These are phyloP conservation scores for Lepus americanus DNA, from an alignment of 2,113 vertebrate species.

Conservation along the genomic window DNA sequence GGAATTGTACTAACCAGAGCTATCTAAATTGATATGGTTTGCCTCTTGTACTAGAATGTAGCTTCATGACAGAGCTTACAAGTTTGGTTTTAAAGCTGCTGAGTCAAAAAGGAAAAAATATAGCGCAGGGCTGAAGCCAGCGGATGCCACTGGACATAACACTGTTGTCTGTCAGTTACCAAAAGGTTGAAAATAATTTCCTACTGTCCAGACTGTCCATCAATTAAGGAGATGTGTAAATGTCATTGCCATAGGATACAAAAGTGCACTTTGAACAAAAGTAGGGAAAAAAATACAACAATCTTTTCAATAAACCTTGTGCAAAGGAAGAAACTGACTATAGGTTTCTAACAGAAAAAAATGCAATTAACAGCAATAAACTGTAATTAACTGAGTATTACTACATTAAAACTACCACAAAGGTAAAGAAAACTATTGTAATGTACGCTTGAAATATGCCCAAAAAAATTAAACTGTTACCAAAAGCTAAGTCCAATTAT, in stretches of 20 bases:
- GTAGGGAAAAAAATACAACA: neutral
- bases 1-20: neutral
- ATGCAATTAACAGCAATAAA: neutral
- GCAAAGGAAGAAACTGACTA: neutral
- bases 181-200: neutral
- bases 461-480: slow-evolving; percentile 15
- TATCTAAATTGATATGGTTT: slow-evolving; percentile 8
- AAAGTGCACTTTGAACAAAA: neutral
- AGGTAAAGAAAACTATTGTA: neutral
- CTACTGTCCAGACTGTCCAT: neutral
- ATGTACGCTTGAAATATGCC: slow-evolving; percentile 23
- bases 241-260: neutral
- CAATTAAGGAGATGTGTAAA: neutral
- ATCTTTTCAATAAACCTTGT: slow-evolving; percentile 28
- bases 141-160: neutral
- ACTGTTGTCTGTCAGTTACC: neutral
- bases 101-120: neutral
- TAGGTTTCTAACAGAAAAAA: neutral
- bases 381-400: neutral
- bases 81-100: neutral
- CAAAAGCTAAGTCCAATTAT: slow-evolving; percentile 8
- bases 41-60: slow-evolving; percentile 6
- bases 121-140: neutral
- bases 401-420: neutral
- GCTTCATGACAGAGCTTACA: neutral